Percentiles rank a stretch among this genome's conserved stretches.
Evolutionary conservation across 2,888 invertebrate species (phyloP).

Genomic region (Hypselothyrea guttata): DNA sequence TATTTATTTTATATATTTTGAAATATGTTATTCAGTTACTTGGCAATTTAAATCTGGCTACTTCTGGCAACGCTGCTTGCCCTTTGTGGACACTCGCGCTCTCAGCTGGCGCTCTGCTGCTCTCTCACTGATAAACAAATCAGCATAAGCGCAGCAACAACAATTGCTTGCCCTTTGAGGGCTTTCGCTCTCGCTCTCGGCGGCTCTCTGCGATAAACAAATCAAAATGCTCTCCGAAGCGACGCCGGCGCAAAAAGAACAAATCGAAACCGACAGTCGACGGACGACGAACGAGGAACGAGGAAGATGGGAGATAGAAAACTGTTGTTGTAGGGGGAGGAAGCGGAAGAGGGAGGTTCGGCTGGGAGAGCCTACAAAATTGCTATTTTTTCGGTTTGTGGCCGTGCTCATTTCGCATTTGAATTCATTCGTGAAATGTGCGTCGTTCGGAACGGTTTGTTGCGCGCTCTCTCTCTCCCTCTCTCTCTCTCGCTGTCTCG

Average conservation of each 20-base stretch:
- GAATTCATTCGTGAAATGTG: constrained; percentile 75
- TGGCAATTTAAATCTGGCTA: no score
- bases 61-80: no score
- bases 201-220: constrained; percentile 62
- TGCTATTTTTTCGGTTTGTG: constrained; percentile 21
- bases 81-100: constrained; percentile 16
- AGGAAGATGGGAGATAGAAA: neutral
- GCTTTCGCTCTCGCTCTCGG: no score
- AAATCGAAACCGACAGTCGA: constrained; percentile 43
- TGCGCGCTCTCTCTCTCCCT: constrained; percentile 17
- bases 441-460: constrained; percentile 67
- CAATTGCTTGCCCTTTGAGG: neutral
- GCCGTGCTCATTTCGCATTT: constrained; percentile 72
- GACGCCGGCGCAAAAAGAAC: constrained; percentile 45
- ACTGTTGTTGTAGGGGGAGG: no score
- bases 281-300: constrained; percentile 10
- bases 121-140: constrained; percentile 22
- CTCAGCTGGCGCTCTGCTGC: constrained; percentile 14
- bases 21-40: no score
- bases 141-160: no score
- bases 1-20: no score
- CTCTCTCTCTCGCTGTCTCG: no score
- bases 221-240: constrained; percentile 38
- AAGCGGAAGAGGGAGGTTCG: no score
- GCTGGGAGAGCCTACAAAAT: constrained; percentile 6